Base-by-base conservation (phyloP, 2,888 invertebrate genomes). In the Drosophila anceps region DNA sequence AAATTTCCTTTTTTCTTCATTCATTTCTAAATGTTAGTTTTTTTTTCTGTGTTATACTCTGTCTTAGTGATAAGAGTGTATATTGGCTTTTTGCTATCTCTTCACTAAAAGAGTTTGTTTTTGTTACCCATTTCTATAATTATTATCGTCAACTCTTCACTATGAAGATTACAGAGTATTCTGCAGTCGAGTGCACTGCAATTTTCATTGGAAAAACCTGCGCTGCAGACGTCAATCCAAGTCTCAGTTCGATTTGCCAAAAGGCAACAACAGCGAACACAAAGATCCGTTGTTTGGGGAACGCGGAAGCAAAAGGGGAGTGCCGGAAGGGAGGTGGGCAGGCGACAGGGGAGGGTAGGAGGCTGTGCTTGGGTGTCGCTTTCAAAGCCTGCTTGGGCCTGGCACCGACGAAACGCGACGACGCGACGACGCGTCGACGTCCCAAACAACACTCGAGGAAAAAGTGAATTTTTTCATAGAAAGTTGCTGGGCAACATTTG, bases 381-480 rank as follows among this genome's bases (percentile, higher is more conserved):
- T 53, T 46, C 55, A 54, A 79, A 75, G 77, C 83, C 83, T 82
- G 85, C 68, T 84, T 76, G 63, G 65, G 70, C 66, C 66, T 46
- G 69, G 54, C 66, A 37, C 31, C 66, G 54, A 50, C 37, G 24
- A 54, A 53, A 35, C 37, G 64, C 64, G 57, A 31, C 58, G 75
- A 57, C 24, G 69, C 58, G 75, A 18, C 64, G 59, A 27, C 55
- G 73, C 48, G 20, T 62, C 55, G 75, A 43, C 27, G 67, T 74
- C 82, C 71, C 69, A 73, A 80, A 73, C 77, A 80, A 73, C 77
- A 73, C 62, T 76, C 55, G 75, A 74, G 84, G 90, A 88, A 90
- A 89, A 90, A 90, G 89, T 88, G 90, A 89, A 89, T 90, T 90
- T 89, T 89, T 89, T 88, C 84, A 90, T 89, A 90, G 89, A 89